Conservation (phyloP, 1,140 invertebrate genomes). For the Micrasema longulum region DNA sequence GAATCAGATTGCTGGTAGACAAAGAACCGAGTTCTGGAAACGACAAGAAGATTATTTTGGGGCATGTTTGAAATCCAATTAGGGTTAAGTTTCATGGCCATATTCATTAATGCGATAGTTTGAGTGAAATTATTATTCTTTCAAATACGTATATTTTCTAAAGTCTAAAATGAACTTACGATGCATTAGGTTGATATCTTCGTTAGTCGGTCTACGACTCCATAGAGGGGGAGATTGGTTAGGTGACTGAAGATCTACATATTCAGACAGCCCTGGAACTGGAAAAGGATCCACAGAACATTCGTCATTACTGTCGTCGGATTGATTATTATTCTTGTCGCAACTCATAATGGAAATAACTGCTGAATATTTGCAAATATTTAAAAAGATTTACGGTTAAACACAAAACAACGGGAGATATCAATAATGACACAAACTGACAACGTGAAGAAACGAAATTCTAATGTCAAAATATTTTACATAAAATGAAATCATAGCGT, state of each 20-base stretch:
- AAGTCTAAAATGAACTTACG: constrained; percentile 73
- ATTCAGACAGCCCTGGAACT: constrained; percentile 84
- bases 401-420: constrained; percentile 22
- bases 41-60: too few relatives aligned
- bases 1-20: constrained; percentile 82
- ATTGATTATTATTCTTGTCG: constrained; percentile 40
- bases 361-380: constrained; percentile 10
- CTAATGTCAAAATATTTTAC: constrained; percentile 31
- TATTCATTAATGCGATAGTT: too few relatives aligned
- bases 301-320: constrained; percentile 42
- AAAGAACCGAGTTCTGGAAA: constrained; percentile 83
- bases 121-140: too few relatives aligned
- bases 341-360: constrained; percentile 29
- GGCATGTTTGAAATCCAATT: too few relatives aligned
- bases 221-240: constrained; percentile 68
- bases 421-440: constrained; percentile 6
- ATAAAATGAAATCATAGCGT: background rate
- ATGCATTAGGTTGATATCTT: constrained; percentile 79
- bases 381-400: constrained; percentile 44
- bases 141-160: too few relatives aligned
- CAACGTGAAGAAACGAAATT: constrained; percentile 39
- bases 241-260: constrained; percentile 69
- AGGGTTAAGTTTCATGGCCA: too few relatives aligned
- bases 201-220: constrained; percentile 70
- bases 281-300: constrained; percentile 56